A percentile compares a stretch with the other conserved stretches of the same genome.
Evolutionary conservation across 2,888 invertebrate species (phyloP).

Genomic region (Eurytoma adleriae): DNA sequence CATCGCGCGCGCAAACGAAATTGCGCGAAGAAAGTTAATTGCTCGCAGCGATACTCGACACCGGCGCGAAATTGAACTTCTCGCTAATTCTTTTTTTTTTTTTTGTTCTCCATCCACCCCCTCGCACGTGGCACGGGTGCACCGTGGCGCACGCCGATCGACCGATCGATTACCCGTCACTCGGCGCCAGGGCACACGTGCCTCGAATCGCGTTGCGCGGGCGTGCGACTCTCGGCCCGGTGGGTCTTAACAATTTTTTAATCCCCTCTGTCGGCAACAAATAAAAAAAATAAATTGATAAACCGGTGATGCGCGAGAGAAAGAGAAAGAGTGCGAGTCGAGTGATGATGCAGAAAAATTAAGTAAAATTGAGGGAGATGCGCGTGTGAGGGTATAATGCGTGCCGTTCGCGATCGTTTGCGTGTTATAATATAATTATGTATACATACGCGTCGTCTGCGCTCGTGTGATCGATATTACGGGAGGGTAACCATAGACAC

Average conservation of each 20-base stretch:
- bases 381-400: constrained; percentile 31
- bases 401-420: constrained; percentile 45
- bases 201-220: constrained; percentile 19
- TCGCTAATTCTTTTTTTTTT: constrained; percentile 14
- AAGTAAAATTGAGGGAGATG: not conserved
- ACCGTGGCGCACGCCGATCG: constrained; percentile 6
- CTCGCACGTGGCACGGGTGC: constrained; percentile 1
- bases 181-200: constrained; percentile 18
- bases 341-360: not conserved
- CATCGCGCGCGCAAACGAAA: no score
- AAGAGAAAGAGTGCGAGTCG: not conserved
- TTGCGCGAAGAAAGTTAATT: no score
- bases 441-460: constrained; percentile 41
- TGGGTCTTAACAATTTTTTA: constrained; percentile 71
- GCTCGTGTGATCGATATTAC: constrained; percentile 60
- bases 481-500: constrained; percentile 67
- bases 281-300: constrained; percentile 15
- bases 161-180: constrained; percentile 36
- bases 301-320: not conserved
- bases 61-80: not conserved
- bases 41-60: not conserved
- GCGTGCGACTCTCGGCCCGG: constrained; percentile 45
- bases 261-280: constrained; percentile 67
- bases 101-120: no score
- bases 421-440: constrained; percentile 48